Base-by-base conservation (phyloP, 92 coral and sea anemone species). In the Phymanthus crucifer region DNA sequence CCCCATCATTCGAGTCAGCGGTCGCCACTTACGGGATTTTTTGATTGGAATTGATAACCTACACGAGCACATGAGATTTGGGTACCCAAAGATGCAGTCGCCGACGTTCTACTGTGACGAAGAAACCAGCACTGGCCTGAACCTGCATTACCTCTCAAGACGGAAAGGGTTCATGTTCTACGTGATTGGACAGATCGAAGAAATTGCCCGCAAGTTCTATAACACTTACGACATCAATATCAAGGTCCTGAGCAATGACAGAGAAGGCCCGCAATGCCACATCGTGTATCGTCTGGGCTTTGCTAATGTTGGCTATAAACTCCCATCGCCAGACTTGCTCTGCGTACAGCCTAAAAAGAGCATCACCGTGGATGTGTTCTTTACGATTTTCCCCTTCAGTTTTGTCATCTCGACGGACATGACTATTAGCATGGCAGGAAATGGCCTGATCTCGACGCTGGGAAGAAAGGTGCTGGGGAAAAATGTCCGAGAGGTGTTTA, bases 51-150 rank as follows among this genome's bases (percentile, higher is more conserved):
- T 92, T 40, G 97, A 92, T 76, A 92, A 83, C 70, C 68, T 92
- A 16, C 97, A 92, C 85, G 97, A 92, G 81, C 88, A 92, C 70
- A 92, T 92, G 90, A 88, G 97, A 36, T 92, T 92, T 47, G 97
- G 97, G 12, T 92, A 92, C 38, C 97, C 94, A 32, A 90, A 90
- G 75, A 78, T 92, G 66, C 85, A 83, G 73, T 92, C 97, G 10
- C 97, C 97, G 17, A 90, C 94, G 3, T 92, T 92, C 52, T 90
- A 84, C 81, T 92, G 97, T 54, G 94, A 90, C 40, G 97, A 90
- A 32, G 97, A 92, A 57, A 89, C 91, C 7, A 80, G 82, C 43
- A 5, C 82, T 0, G 97, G 97, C 18, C 24, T 92, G 4, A 89
- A 90, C 32, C 86, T 92, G 26, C 93, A 92, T 29, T 92, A 92